A percentile compares a stretch with the other conserved stretches of the same genome.
Conservation (phyloP, 2,113 vertebrate species). For the Caretta caretta region DNA sequence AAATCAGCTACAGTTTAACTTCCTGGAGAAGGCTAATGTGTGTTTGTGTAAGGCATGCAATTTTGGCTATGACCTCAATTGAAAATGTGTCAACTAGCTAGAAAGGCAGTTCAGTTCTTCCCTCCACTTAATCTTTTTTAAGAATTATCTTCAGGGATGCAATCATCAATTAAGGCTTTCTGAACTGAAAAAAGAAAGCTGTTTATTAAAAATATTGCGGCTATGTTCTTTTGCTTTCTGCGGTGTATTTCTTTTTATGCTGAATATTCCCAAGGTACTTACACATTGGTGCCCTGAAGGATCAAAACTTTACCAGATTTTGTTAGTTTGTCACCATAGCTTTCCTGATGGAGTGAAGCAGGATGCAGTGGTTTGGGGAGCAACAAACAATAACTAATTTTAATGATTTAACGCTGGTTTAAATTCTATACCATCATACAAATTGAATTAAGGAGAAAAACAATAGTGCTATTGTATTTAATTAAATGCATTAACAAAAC, state of each 20-base stretch:
- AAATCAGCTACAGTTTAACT: not conserved
- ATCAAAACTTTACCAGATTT: not conserved
- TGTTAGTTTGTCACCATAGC: not conserved
- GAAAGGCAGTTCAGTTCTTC: not conserved
- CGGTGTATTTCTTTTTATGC: not conserved
- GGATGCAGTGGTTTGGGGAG: not conserved
- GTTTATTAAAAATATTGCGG: not conserved
- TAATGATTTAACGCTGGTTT: slow-evolving; percentile 20
- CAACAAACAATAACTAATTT: slow-evolving; percentile 25
- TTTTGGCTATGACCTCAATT: not conserved
- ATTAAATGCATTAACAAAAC: slow-evolving; percentile 87
- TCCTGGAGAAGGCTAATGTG: rapidly evolving
- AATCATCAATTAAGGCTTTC: not conserved
- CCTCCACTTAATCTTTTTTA: not conserved
- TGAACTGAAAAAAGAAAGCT: not conserved
- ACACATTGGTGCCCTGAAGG: not conserved
- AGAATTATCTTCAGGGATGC: not conserved
- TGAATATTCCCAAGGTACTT: not conserved
- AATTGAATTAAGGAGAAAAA: slow-evolving; percentile 79
- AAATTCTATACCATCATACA: slow-evolving; percentile 73
- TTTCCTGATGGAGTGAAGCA: not conserved
- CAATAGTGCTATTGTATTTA: slow-evolving; percentile 84
- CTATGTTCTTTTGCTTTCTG: not conserved
- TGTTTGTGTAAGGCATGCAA: not conserved
- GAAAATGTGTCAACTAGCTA: not conserved